Evolutionary conservation across 2,888 invertebrate species (phyloP).

Genomic region (Pomacea canaliculata): DNA sequence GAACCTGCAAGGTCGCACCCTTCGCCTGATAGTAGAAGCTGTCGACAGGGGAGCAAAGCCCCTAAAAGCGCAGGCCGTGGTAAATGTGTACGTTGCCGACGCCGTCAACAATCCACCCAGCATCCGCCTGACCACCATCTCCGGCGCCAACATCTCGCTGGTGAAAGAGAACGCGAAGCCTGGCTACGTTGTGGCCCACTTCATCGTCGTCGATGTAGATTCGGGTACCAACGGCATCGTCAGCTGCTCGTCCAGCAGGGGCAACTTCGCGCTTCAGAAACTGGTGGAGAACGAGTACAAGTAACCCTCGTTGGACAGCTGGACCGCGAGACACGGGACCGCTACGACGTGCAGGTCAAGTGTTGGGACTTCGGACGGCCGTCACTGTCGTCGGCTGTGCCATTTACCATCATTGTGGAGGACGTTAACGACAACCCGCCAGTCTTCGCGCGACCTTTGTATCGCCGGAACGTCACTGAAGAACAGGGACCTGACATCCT

Average conservation of each 20-base stretch:
- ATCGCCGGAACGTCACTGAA: constrained; percentile 52
- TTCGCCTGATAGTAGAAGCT: constrained; percentile 35
- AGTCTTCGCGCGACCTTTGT: constrained; percentile 44
- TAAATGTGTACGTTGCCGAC: constrained; percentile 29
- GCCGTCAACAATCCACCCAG: constrained; percentile 34
- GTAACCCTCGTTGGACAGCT: constrained; percentile 40
- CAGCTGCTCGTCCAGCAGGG: constrained; percentile 44
- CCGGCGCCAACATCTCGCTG: constrained; percentile 24
- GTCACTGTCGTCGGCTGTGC: constrained; percentile 41
- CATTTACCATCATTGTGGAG: constrained; percentile 51
- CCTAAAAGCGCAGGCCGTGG: constrained; percentile 24
- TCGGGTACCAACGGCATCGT: constrained; percentile 58
- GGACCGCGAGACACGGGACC: constrained; percentile 53
- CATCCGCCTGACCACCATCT: constrained; percentile 33
- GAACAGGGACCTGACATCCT: constrained; percentile 51
- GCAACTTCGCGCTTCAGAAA: constrained; percentile 49
- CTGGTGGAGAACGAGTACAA: constrained; percentile 52
- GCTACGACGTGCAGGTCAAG: constrained; percentile 48
- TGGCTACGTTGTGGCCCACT: constrained; percentile 61
- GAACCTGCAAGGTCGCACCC: constrained; percentile 29
- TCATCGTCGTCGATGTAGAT: constrained; percentile 63
- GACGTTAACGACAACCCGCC: constrained; percentile 65
- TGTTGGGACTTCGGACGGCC: constrained; percentile 61
- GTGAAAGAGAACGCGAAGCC: constrained; percentile 53
- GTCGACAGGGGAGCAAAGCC: constrained; percentile 33